Conservation (phyloP, 2,797 vertebrate species). For the Acanthopagrus latus region DNA sequence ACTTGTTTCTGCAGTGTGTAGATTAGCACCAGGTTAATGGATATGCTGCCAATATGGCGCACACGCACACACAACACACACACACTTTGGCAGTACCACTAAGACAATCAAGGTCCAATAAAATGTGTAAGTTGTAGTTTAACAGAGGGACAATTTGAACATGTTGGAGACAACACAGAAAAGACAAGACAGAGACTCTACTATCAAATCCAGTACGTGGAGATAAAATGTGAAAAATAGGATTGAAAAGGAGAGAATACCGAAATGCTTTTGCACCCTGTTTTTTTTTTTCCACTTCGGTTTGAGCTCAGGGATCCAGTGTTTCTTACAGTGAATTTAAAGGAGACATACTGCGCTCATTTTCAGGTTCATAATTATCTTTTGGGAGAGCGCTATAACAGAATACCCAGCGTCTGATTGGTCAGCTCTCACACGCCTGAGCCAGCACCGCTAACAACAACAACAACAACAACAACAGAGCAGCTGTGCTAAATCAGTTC, state of each 20-base stretch:
- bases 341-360: too few species aligned
- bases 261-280: slow-evolving; percentile 1
- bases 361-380: too few species aligned
- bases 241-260: not conserved
- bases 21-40: slow-evolving; percentile 74
- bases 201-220: slow-evolving; percentile 16
- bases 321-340: not conserved
- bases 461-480: too few species aligned
- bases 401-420: too few species aligned
- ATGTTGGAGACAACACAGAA: not conserved
- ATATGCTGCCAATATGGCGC: slow-evolving; percentile 44
- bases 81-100: slow-evolving; percentile 9
- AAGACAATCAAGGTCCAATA: slow-evolving; percentile 27
- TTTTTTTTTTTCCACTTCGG: not conserved
- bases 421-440: too few species aligned
- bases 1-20: slow-evolving; percentile 74
- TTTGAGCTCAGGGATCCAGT: not conserved
- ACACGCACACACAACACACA: slow-evolving; percentile 9
- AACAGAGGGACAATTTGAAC: slow-evolving; percentile 21
- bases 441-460: too few species aligned
- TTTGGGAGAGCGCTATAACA: too few species aligned
- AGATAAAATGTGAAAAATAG: slow-evolving; percentile 38
- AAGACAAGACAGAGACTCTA: slow-evolving; percentile 18
- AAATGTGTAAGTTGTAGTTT: slow-evolving; percentile 8
- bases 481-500: too few species aligned